Conservation (phyloP, 2,113 vertebrate species). For the Gymnobelideus leadbeateri region DNA sequence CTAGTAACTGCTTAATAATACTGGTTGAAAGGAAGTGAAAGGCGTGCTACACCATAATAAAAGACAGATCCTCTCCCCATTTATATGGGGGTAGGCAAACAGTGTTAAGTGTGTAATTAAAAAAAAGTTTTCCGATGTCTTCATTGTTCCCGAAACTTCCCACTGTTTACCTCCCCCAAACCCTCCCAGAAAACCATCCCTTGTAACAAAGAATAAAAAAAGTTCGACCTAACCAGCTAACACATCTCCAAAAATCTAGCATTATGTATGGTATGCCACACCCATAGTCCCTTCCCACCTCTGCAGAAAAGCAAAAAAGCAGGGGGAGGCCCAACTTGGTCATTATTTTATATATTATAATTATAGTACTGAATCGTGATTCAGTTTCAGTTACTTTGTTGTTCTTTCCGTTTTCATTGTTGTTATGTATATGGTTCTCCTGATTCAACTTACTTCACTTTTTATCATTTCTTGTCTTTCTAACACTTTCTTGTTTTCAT, state of each 20-base stretch:
- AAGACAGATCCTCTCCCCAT: background rate
- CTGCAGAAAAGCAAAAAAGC: background rate
- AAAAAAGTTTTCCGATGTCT: background rate
- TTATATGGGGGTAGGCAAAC: background rate
- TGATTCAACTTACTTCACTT: background rate
- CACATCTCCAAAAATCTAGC: background rate
- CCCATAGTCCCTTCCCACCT: background rate
- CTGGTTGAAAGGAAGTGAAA: conserved; percentile 43
- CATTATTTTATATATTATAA: background rate
- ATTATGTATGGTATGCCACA: background rate
- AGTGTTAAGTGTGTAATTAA: background rate
- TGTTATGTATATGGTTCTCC: background rate
- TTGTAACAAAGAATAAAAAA: background rate
- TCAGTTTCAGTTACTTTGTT: background rate
- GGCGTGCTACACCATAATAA: background rate
- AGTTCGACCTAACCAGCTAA: background rate
- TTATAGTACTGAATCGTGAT: background rate
- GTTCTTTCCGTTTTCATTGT: background rate
- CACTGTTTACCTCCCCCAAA: background rate
- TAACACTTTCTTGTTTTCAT: background rate
- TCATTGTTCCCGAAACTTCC: background rate
- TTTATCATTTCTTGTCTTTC: background rate
- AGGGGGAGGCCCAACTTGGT: background rate
- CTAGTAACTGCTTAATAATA: conserved; percentile 2
- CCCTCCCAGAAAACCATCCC: background rate